phyloP scores from a whole-genome alignment of 2,797 vertebrate genomes.

The Urosaurus nigricauda region DNA sequence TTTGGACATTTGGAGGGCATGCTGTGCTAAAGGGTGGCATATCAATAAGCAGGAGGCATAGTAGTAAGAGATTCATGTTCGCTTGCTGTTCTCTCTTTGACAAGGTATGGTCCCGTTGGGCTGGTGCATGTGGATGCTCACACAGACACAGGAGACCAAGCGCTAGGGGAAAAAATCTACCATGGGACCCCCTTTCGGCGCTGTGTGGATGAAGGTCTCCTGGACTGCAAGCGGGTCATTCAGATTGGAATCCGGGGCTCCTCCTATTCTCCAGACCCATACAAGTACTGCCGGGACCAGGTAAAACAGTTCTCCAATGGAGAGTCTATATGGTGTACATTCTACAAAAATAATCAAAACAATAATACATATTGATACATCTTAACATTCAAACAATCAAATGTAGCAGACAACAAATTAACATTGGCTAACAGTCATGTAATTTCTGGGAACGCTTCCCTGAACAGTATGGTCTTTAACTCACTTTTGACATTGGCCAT shows the following conservation, averaged over 20 bases:
- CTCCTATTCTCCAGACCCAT: constrained; percentile 82
- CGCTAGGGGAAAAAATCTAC: constrained; percentile 89
- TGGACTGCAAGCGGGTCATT: constrained; percentile 88
- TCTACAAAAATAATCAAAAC: no score
- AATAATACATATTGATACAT: no score
- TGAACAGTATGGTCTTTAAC: no score
- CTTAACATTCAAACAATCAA: no score
- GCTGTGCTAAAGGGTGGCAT: no score
- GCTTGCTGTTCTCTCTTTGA: rapidly evolving
- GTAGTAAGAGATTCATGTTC: rapidly evolving
- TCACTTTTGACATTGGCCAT: no score
- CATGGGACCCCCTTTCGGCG: constrained; percentile 92
- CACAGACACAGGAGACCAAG: constrained; percentile 83
- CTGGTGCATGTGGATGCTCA: constrained; percentile 94
- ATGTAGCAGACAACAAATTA: no score
- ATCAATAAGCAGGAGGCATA: no score
- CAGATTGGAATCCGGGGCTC: constrained; percentile 93
- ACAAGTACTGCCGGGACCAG: constrained; percentile 86
- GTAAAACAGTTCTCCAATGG: constrained; percentile 68
- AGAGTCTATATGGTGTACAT: no score
- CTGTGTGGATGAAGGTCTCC: constrained; percentile 89
- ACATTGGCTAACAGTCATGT: no score
- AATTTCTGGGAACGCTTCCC: no score
- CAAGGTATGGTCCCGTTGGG: constrained; percentile 89
- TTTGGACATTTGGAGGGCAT: neutral